A percentile compares a stretch with the other conserved stretches of the same genome.
Conservation (phyloP, 1,140 invertebrate genomes). For the Psix sp. region DNA sequence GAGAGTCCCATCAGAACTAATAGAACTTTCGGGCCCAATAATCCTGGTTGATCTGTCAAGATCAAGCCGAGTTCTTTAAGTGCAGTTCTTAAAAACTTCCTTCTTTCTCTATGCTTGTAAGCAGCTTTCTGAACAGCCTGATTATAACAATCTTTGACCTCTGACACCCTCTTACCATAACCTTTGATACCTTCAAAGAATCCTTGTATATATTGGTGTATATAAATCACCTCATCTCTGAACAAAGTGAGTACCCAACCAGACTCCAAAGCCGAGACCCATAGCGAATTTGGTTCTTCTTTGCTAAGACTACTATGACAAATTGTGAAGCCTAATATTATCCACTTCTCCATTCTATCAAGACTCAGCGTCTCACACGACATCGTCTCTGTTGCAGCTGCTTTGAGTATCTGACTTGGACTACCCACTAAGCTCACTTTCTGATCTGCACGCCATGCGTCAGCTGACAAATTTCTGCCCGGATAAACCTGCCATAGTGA, state of each 20-base stretch:
- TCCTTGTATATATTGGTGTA: slow-evolving; percentile 93
- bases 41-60: slow-evolving; percentile 97
- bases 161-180: slow-evolving; percentile 92
- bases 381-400: slow-evolving; percentile 96
- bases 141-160: slow-evolving; percentile 96
- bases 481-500: slow-evolving; percentile 93
- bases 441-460: slow-evolving; percentile 95
- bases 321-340: slow-evolving; percentile 95
- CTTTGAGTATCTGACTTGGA: slow-evolving; percentile 93
- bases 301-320: slow-evolving; percentile 90
- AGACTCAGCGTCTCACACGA: slow-evolving; percentile 98
- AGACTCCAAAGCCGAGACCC: slow-evolving; percentile 92
- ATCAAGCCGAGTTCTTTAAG: slow-evolving; percentile 96
- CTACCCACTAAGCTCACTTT: slow-evolving; percentile 96
- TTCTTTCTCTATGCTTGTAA: slow-evolving; percentile 92
- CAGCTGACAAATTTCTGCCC: slow-evolving; percentile 92
- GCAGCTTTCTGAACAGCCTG: slow-evolving; percentile 93
- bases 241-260: slow-evolving; percentile 97
- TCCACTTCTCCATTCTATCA: slow-evolving; percentile 97
- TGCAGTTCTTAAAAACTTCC: slow-evolving; percentile 97
- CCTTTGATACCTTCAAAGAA: slow-evolving; percentile 98
- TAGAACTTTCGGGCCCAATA: slow-evolving; percentile 97
- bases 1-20: slow-evolving; percentile 97
- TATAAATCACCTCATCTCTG: slow-evolving; percentile 97
- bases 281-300: slow-evolving; percentile 91